A percentile compares a stretch with the other conserved stretches of the same genome.
Evolutionary conservation across 2,888 invertebrate species (phyloP).

Genomic region (Watsonalla cultraria): DNA sequence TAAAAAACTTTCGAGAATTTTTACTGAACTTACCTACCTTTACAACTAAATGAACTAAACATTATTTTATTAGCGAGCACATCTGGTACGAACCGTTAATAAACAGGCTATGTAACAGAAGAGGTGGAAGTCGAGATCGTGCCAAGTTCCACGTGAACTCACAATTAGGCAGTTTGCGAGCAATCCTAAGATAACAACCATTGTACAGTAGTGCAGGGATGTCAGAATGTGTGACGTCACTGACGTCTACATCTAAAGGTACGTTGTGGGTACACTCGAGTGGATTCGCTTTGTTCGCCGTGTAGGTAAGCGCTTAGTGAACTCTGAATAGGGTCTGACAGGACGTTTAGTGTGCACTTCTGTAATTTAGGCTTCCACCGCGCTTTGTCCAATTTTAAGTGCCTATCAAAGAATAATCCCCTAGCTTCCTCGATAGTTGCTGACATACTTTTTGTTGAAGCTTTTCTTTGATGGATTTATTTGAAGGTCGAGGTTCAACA

Average conservation of each 20-base stretch:
- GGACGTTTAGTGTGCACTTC: constrained; percentile 38
- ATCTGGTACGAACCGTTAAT: background rate
- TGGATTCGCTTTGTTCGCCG: constrained; percentile 36
- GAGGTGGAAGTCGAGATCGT: constrained; percentile 11
- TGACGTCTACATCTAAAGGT: constrained; percentile 21
- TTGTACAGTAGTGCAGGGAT: constrained; percentile 32
- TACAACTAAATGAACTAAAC: too few relatives aligned
- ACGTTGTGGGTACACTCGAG: constrained; percentile 24
- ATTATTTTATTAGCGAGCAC: too few relatives aligned
- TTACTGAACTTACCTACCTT: too few relatives aligned
- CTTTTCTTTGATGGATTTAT: too few relatives aligned
- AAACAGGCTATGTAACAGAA: constrained; percentile 1
- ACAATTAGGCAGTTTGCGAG: constrained; percentile 23
- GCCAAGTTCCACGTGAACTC: constrained; percentile 16
- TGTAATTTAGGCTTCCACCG: constrained; percentile 34
- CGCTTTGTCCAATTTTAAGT: constrained; percentile 4
- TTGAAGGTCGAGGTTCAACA: too few relatives aligned
- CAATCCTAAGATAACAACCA: constrained; percentile 29
- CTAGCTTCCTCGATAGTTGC: too few relatives aligned
- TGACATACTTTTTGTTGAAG: too few relatives aligned
- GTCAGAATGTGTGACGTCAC: constrained; percentile 29
- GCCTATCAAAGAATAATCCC: background rate
- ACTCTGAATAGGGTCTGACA: constrained; percentile 52
- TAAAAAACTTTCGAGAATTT: too few relatives aligned
- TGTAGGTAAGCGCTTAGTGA: constrained; percentile 33